phyloP scores from a whole-genome alignment of 2,797 vertebrate genomes.

The Trichosurus vulpecula region DNA sequence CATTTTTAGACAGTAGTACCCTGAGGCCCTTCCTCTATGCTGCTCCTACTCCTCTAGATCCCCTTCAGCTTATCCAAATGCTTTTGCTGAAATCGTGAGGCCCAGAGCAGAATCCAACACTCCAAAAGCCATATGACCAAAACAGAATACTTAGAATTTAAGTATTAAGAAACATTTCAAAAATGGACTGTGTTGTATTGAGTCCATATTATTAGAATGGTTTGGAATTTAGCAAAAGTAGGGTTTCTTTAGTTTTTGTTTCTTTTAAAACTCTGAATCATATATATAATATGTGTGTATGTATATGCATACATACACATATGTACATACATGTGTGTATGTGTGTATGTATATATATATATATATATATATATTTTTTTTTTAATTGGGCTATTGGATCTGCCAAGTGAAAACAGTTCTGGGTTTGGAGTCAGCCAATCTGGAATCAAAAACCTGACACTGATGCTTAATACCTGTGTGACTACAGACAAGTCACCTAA shows the following conservation, averaged over 20 bases:
- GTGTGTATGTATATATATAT: too few relatives aligned
- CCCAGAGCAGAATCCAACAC: neutral
- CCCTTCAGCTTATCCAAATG: neutral
- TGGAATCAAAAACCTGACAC: neutral
- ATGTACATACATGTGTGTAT: too few relatives aligned
- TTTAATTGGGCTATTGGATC: neutral
- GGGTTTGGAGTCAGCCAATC: neutral
- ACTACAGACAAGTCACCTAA: neutral
- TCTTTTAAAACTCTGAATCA: neutral
- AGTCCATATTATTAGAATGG: neutral
- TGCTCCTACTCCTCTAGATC: neutral
- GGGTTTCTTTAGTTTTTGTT: neutral
- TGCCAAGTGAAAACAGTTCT: neutral
- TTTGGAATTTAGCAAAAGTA: neutral
- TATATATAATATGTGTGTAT: too few relatives aligned
- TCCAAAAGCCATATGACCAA: neutral
- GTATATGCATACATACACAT: too few relatives aligned
- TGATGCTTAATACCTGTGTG: neutral
- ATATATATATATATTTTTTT: neutral
- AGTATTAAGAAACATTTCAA: neutral
- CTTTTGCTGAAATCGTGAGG: neutral
- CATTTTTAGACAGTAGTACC: neutral
- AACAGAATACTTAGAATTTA: neutral
- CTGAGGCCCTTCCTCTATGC: neutral
- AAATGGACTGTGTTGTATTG: neutral